Base-by-base conservation (phyloP, 2,888 invertebrate species). In the Gisinianus flammeolus region DNA sequence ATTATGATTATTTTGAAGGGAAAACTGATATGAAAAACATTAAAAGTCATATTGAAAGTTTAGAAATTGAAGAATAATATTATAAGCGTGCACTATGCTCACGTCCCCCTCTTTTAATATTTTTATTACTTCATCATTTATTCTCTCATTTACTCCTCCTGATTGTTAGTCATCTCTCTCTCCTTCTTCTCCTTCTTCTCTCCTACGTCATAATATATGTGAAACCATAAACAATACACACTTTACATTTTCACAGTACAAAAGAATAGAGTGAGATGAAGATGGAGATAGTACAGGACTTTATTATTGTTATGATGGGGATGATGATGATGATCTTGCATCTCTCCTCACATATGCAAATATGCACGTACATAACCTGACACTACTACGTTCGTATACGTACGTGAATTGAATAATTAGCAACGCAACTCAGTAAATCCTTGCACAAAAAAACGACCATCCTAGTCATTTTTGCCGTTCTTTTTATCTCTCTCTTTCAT, bases 401-500 rank as follows among this genome's bases (percentile, higher is more conserved):
- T 72, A 72, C 73, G 73, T 73, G 62, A 62, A 73, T 62, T 33
- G 73, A 73, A 73, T 73, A 73, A 73, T 73, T 73, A 62, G 62
- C 24, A 54, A 70, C n/a, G 70, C 28, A 62, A 24, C n/a, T 73
- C 35, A 62, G 64, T 35, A 73, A 73, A 64, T 56, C 71, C 71
- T 71, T 54, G 73, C 26, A 58, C 64, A 73, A 19, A 71, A 52
- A 6, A 71, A 52, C 12, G 30, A 72, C 44, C 58, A n/a, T n/a
- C 31, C 73, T 3, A 64, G 6, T 8, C 64, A 30, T 10, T 62
- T 73, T 73, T 73, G 62, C 64, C 31, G 26, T 73, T 28, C 62
- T 30, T 24, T 62, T 62, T 73, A n/a, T 62, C 26, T 12, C 31
- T n/a, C 31, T 72, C 30, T 31, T 2, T 24, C 62, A 12, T n/a